These are phyloP conservation scores for Staurois parvus DNA, from an alignment of 2,797 vertebrate species.

Conservation along the genomic window DNA sequence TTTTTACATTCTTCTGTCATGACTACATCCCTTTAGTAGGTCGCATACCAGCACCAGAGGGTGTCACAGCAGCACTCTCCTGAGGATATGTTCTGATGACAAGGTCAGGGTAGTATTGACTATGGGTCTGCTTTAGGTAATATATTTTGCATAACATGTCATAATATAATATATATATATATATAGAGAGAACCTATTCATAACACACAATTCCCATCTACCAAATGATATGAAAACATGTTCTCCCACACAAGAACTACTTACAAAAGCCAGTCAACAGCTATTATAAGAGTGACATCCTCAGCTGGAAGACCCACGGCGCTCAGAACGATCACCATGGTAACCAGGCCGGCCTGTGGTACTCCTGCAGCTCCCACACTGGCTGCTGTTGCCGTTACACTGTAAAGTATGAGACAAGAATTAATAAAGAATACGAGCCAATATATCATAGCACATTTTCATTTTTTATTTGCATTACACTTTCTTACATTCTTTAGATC, in stretches of 20 bases:
- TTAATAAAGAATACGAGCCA: conserved; percentile 16
- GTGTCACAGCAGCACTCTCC: no score
- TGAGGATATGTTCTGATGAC: no score
- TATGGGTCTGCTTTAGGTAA: no score
- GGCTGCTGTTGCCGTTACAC: conserved; percentile 93
- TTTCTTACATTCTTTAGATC: not conserved
- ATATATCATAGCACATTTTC: not conserved
- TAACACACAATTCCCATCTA: no score
- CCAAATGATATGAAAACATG: no score
- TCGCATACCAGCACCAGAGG: no score
- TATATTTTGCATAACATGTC: no score
- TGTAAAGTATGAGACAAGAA: conserved; percentile 71
- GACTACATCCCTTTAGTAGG: no score
- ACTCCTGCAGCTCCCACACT: conserved; percentile 96
- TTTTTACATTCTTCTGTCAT: no score
- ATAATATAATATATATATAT: no score
- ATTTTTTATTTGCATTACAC: not conserved
- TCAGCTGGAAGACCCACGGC: conserved; percentile 92
- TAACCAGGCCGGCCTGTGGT: conserved; percentile 95
- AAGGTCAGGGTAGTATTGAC: no score
- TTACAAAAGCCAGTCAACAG: conserved; percentile 99
- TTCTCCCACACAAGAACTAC: conserved; percentile 68
- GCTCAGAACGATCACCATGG: conserved; percentile 97
- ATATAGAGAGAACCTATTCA: no score
- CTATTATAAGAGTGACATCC: conserved; percentile 95